phyloP scores from a whole-genome alignment of 2,113 vertebrate species.

The Myiozetetes cayanensis region DNA sequence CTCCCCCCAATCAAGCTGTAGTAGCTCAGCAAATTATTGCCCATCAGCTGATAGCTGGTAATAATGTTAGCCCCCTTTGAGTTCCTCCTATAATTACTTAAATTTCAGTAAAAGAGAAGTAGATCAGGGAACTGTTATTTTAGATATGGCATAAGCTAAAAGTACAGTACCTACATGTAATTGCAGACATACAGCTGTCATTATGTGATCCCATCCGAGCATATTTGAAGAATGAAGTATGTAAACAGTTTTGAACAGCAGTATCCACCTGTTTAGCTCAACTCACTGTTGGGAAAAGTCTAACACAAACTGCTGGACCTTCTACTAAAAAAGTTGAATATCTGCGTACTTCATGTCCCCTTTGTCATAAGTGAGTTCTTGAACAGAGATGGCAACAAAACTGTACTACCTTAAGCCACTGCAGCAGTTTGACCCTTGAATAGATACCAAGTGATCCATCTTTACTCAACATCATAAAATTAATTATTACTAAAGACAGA shows the following conservation, averaged over 20 bases:
- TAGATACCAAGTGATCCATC: fast-evolving
- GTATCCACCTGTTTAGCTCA: neutral
- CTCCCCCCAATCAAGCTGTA: neutral
- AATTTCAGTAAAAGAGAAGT: neutral
- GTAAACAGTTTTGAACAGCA: neutral
- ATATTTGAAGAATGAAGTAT: neutral
- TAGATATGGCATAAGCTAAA: neutral
- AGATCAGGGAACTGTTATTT: neutral
- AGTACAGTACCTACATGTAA: neutral
- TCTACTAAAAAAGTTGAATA: neutral
- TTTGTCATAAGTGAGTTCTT: neutral
- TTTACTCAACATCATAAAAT: neutral
- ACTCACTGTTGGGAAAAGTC: neutral
- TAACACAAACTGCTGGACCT: neutral
- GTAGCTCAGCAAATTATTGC: neutral
- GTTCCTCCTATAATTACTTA: neutral
- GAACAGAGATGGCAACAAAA: neutral
- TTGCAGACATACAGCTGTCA: neutral
- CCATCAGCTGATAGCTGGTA: neutral
- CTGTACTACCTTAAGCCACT: neutral
- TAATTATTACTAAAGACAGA: neutral
- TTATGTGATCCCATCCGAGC: fast-evolving
- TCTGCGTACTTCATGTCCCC: neutral
- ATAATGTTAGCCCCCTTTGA: neutral
- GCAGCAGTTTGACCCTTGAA: neutral